Base-by-base conservation (phyloP, 2,888 invertebrate genomes). In the Leptinotarsa haldemani region DNA sequence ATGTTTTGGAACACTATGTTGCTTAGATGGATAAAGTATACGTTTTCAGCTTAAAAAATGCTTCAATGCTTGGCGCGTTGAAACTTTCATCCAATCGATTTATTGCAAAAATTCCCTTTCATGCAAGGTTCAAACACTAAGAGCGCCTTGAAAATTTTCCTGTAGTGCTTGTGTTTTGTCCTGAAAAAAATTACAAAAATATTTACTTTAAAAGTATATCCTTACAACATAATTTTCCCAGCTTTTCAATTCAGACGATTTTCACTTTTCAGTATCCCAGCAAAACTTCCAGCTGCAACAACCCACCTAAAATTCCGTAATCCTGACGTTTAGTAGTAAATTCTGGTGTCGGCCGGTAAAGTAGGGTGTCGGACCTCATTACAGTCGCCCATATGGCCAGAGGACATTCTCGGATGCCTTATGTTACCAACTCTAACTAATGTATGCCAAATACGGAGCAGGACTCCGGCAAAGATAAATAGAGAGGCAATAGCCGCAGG, bases 391-490 rank as follows among this genome's bases (percentile, higher is more conserved):
- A 84, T 84, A 84, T 84, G 83, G 83, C 86, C 84, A 71, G 73
- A 79, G 83, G 86, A 80, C 77, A 73, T 80, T 74, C 79, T 82
- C 79, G 80, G 78, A 78, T 83, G 86, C 86, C 87, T 86, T 87
- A 86, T 86, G 86, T 85, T 86, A 79, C 82, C 75, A 79, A 81
- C 81, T 80, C 82, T 83, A 83, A 84, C 83, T 85, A 85, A 85
- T 85, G 83, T 83, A 85, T 85, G 84, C 84, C 82, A 83, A 82
- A 83, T 82, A 81, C 81, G 79, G 80, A 80, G 79, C 77, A 71
- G 82, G 84, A 84, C 85, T 84, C 66, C 67, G 84, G 85, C 82
- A 81, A 87, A 87, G 87, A 87, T 87, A 87, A 87, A 87, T 87
- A 87, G 85, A 85, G 83, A 83, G 82, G 84, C 84, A 84, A 84